phyloP scores from a whole-genome alignment of 2,888 invertebrate genomes.

The Hoplodrina blanda region DNA sequence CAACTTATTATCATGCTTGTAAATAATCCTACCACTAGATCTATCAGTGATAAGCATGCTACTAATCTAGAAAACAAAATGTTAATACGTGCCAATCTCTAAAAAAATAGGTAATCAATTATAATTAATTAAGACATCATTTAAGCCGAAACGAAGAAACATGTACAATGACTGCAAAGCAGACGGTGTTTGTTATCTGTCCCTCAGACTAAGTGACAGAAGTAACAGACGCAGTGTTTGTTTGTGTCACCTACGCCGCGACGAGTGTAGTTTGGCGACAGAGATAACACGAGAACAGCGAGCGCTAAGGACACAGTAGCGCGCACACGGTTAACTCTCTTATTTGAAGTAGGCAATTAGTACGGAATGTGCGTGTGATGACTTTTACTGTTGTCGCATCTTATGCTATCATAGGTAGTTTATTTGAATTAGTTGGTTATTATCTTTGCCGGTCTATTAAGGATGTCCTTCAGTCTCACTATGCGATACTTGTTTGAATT shows the following conservation, averaged over 20 bases:
- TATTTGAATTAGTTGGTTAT: too few relatives aligned
- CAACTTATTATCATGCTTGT: neutral
- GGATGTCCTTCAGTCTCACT: too few relatives aligned
- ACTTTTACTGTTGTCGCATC: neutral
- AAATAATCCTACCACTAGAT: constrained; percentile 6
- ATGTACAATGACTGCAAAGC: neutral
- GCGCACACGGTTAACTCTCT: neutral
- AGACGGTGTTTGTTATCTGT: constrained; percentile 15
- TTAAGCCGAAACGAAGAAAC: neutral
- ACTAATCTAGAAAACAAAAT: neutral
- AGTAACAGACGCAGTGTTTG: constrained; percentile 22
- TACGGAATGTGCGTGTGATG: neutral
- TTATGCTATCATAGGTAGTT: too few relatives aligned
- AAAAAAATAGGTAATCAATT: too few relatives aligned
- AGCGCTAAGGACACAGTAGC: constrained; percentile 22
- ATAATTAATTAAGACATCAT: neutral
- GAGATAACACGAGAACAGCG: constrained; percentile 9
- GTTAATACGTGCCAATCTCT: too few relatives aligned
- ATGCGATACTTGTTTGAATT: too few relatives aligned
- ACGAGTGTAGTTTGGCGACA: neutral
- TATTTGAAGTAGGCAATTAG: neutral
- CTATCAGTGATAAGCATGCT: neutral
- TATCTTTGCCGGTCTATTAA: too few relatives aligned
- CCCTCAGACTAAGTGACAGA: constrained; percentile 7
- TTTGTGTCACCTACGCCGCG: constrained; percentile 9